Percentiles rank a stretch among this genome's conserved stretches.
Conservation (phyloP, 2,113 vertebrate genomes). For the Psephotus haematonotus region DNA sequence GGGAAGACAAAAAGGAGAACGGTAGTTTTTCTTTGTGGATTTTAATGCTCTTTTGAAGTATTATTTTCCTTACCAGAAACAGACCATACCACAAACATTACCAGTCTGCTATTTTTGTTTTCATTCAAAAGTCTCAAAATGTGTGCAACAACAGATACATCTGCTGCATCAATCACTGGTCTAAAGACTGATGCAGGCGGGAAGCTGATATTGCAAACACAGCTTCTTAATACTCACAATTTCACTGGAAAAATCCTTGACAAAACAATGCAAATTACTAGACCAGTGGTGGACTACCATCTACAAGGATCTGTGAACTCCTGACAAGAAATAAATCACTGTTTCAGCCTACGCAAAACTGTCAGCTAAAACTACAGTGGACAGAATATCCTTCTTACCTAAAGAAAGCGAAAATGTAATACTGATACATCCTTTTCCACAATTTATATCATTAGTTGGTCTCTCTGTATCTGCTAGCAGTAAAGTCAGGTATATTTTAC, state of each 20-base stretch:
- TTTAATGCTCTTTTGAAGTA: background rate
- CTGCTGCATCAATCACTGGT: background rate
- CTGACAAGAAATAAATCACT: background rate
- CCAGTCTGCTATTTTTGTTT: background rate
- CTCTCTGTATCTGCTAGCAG: background rate
- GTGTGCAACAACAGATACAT: background rate
- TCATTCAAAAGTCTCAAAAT: background rate
- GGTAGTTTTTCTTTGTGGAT: background rate
- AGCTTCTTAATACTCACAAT: background rate
- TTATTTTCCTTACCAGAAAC: background rate
- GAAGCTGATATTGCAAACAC: background rate
- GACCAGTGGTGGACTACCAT: background rate
- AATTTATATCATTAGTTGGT: background rate
- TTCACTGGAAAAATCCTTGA: background rate
- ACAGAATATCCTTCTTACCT: background rate
- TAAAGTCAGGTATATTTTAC: background rate
- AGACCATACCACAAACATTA: background rate
- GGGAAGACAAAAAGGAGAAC: background rate
- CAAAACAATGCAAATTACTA: background rate
- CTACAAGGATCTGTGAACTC: background rate
- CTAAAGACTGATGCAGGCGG: background rate
- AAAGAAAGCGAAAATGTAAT: background rate
- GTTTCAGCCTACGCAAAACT: background rate
- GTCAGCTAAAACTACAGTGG: background rate
- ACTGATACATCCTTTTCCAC: background rate